Evolutionary conservation across 2,888 invertebrate genomes (phyloP).

Genomic region (Ceraclea dissimilis): DNA sequence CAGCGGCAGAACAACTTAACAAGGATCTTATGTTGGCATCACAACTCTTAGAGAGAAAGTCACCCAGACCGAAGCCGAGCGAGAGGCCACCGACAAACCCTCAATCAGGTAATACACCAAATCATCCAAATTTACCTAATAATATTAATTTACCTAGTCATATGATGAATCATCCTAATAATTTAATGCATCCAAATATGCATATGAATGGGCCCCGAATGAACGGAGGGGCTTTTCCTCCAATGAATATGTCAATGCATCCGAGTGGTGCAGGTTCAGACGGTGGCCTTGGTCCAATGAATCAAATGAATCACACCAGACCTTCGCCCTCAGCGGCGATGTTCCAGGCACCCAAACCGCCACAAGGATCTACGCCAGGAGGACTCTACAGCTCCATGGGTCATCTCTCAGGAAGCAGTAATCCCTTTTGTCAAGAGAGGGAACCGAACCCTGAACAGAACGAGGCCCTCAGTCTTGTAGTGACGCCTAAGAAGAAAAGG

Average conservation of each 20-base stretch:
- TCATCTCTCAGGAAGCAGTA: constrained; percentile 43
- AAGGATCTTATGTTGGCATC: constrained; percentile 78
- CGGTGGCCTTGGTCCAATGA: constrained; percentile 47
- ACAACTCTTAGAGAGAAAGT: constrained; percentile 75
- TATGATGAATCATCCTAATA: constrained; percentile 44
- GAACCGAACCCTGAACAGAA: constrained; percentile 79
- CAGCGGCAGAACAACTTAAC: constrained; percentile 76
- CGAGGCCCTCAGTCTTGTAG: constrained; percentile 90
- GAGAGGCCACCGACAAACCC: constrained; percentile 54
- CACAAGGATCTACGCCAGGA: constrained; percentile 44
- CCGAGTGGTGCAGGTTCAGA: constrained; percentile 28
- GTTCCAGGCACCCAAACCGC: constrained; percentile 81
- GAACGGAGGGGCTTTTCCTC: constrained; percentile 49
- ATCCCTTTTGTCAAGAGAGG: constrained; percentile 55
- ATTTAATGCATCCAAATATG: constrained; percentile 42
- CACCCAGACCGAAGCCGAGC: constrained; percentile 69
- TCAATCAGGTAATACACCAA: constrained; percentile 51
- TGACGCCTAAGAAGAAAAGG: constrained; percentile 92
- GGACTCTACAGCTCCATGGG: constrained; percentile 59
- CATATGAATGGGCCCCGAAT: constrained; percentile 55
- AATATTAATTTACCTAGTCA: constrained; percentile 39
- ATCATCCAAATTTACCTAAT: constrained; percentile 36
- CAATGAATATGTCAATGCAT: constrained; percentile 47
- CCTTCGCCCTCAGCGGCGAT: constrained; percentile 63
- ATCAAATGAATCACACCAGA: constrained; percentile 55